phyloP scores from a whole-genome alignment of 2,797 vertebrate genomes.

The Helostoma temminkii region DNA sequence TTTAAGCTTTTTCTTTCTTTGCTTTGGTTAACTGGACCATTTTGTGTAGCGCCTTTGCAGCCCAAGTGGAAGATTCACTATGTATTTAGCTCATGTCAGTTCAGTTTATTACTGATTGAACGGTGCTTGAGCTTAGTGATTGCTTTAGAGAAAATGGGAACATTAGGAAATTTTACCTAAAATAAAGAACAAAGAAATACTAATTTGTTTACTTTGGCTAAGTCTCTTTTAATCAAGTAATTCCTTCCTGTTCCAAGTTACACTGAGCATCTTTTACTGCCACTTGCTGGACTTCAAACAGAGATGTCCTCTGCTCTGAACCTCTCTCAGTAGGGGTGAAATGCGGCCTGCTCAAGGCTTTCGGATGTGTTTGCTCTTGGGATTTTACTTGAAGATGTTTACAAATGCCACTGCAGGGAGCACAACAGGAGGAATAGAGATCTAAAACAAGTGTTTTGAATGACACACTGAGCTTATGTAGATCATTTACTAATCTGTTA shows the following conservation, averaged over 20 bases:
- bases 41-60: constrained; percentile 58
- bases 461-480: constrained; percentile 41
- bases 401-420: constrained; percentile 75
- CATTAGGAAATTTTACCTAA: constrained; percentile 1
- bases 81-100: constrained; percentile 61
- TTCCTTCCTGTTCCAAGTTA: constrained; percentile 58
- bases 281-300: constrained; percentile 72
- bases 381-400: constrained; percentile 80
- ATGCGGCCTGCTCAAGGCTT: constrained; percentile 61
- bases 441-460: constrained; percentile 49
- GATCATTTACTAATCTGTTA: constrained; percentile 66
- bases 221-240: constrained; percentile 54
- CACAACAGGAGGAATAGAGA: constrained; percentile 60
- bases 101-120: constrained; percentile 61
- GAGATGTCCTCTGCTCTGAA: constrained; percentile 49
- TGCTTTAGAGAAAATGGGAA: not conserved
- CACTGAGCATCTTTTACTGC: constrained; percentile 60
- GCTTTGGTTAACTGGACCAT: constrained; percentile 71
- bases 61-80: constrained; percentile 62
- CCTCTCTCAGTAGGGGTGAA: constrained; percentile 63
- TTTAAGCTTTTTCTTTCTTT: constrained; percentile 45
- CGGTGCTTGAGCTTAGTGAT: not conserved
- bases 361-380: constrained; percentile 75
- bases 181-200: not conserved
- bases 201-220: constrained; percentile 43